These are phyloP conservation scores for Drosophila pruinosa DNA, from an alignment of 1,140 invertebrate species.

Conservation along the genomic window DNA sequence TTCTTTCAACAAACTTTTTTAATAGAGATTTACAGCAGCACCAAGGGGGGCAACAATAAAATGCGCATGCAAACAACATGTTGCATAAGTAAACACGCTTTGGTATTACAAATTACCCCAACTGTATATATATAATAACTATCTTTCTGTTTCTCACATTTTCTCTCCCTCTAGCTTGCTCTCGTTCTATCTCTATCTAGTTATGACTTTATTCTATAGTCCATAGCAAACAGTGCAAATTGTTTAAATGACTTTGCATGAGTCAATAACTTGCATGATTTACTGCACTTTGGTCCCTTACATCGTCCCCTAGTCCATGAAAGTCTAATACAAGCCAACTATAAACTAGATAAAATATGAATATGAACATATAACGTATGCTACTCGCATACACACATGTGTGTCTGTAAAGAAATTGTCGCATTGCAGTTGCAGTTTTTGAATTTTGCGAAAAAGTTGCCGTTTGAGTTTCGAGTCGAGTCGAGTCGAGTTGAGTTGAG, in stretches of 20 bases:
- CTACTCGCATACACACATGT: slow-evolving; percentile 12
- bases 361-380: slow-evolving; percentile 51
- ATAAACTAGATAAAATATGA: slow-evolving; percentile 59
- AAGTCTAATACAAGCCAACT: slow-evolving; percentile 44
- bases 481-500: slow-evolving; percentile 21
- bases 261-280: slow-evolving; percentile 61
- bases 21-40: slow-evolving; percentile 14
- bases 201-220: slow-evolving; percentile 42
- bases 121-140: neutral
- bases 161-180: neutral
- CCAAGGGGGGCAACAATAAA: slow-evolving; percentile 18
- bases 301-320: neutral
- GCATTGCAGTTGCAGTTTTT: slow-evolving; percentile 63
- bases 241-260: slow-evolving; percentile 60
- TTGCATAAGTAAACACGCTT: slow-evolving; percentile 24
- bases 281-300: slow-evolving; percentile 27
- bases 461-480: slow-evolving; percentile 48
- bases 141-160: neutral
- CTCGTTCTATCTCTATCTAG: neutral
- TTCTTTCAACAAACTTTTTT: slow-evolving; percentile 16
- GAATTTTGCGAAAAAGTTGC: slow-evolving; percentile 48
- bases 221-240: slow-evolving; percentile 55
- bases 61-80: slow-evolving; percentile 25
- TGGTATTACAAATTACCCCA: neutral
- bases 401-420: slow-evolving; percentile 46